Percentiles rank a stretch among this genome's conserved stretches.
phyloP scores from a whole-genome alignment of 2,888 invertebrate genomes.

The Podotricha telesiphe region DNA sequence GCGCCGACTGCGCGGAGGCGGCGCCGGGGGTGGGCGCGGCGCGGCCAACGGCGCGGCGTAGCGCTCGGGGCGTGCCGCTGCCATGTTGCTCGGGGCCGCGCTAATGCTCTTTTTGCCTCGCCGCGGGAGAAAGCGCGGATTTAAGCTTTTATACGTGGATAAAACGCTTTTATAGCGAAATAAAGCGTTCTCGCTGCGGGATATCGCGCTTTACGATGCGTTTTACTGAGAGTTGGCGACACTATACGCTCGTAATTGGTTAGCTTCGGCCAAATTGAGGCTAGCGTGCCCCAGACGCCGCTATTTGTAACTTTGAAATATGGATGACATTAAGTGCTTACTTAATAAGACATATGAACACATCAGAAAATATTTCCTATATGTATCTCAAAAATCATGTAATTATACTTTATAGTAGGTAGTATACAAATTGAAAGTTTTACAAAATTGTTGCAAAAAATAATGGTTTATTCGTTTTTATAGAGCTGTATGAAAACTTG shows the following conservation, averaged over 20 bases:
- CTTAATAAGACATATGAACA: conserved; percentile 31
- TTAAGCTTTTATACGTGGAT: conserved; percentile 83
- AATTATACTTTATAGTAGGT: neutral
- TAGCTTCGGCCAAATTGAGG: conserved; percentile 68
- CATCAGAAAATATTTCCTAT: neutral
- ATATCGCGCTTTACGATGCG: conserved; percentile 79
- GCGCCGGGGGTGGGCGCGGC: conserved; percentile 57
- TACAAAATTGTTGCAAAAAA: neutral
- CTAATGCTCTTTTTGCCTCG: conserved; percentile 81
- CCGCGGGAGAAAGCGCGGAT: conserved; percentile 81
- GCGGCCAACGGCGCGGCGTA: conserved; percentile 48
- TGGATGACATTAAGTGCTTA: conserved; percentile 36
- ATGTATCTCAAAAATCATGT: neutral
- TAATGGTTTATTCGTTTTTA: neutral
- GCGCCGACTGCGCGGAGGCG: conserved; percentile 50
- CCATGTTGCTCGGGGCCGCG: conserved; percentile 69
- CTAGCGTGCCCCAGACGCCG: conserved; percentile 52
- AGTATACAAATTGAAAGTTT: neutral
- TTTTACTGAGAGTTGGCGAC: conserved; percentile 81
- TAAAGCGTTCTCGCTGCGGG: conserved; percentile 81
- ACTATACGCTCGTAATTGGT: conserved; percentile 73
- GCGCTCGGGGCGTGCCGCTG: conserved; percentile 72
- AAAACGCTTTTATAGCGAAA: conserved; percentile 83
- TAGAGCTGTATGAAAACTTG: neutral
- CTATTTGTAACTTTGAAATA: conserved; percentile 37